Evolutionary conservation across 2,888 invertebrate genomes (phyloP).

Genomic region (Orthosia gracilis): DNA sequence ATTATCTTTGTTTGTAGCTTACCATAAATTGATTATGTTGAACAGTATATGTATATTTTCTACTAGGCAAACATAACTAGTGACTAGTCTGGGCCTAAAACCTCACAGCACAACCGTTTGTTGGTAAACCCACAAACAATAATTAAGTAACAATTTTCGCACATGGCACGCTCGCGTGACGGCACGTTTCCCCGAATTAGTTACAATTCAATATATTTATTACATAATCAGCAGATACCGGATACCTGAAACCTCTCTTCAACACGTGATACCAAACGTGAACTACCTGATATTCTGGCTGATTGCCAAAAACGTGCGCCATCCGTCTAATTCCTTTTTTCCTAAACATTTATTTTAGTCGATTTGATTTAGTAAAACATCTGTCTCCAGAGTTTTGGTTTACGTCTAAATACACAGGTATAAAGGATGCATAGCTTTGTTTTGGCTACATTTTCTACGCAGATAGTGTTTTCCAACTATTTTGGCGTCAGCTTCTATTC

Average conservation of each 20-base stretch:
- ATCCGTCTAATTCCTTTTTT: conserved; percentile 22
- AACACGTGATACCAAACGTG: conserved; percentile 42
- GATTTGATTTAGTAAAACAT: conserved; percentile 33
- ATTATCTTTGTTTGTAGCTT: background rate
- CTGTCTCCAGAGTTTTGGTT: conserved; percentile 44
- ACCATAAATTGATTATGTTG: background rate
- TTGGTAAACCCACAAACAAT: background rate
- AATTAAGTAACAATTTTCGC: background rate
- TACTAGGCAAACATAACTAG: background rate
- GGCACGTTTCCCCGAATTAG: conserved; percentile 28
- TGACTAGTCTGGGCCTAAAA: background rate
- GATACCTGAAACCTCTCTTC: background rate
- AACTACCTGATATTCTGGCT: conserved; percentile 25
- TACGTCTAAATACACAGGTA: background rate
- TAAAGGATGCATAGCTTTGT: conserved; percentile 8
- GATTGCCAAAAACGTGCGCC: conserved; percentile 18
- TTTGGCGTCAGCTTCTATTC: no score
- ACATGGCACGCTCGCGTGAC: background rate
- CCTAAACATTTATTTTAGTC: conserved; percentile 29
- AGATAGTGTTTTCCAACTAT: background rate
- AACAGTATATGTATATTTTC: background rate
- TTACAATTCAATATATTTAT: conserved; percentile 25
- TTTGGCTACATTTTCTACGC: background rate
- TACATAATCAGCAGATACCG: conserved; percentile 28
- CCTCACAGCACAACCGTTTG: background rate